Evolutionary conservation across 1,140 invertebrate genomes (phyloP), one percentile per base, ranked within the genome.

Genomic region (Planococcus citri): DNA sequence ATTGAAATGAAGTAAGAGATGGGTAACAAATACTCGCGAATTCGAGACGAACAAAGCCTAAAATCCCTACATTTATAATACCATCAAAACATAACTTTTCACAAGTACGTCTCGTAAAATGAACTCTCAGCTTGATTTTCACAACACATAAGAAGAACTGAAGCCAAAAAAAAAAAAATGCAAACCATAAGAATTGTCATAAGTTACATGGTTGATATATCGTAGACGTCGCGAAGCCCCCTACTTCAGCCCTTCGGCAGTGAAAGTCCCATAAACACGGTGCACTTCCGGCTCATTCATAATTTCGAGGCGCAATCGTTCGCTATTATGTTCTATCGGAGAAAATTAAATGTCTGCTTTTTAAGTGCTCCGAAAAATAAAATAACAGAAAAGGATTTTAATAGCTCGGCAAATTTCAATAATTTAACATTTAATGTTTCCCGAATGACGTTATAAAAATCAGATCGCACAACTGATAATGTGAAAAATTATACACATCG

Each of bases 391-490:
- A 64, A 64, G 17, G 10, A 64, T 27, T 64, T 64, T 64, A 64
- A 64, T 64, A 27, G 60, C 25, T 64, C 60, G 9, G 20, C 60
- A 64, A 64, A 64, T 64, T 64, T 64, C 60, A 64, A 64, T 64
- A 64, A 64, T 64, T 64, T 64, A 64, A 64, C 60, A 64, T 64
- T 64, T 64, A 51, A 64, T 64, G 60, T 64, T 64, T 64, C 25
- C 60, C 60, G 60, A 64, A 64, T 64, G 22, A 64, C 60, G 60
- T 64, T 64, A 27, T 64, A 64, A 64, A 64, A 64, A 64, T 64
- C 60, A 64, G 60, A 64, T 64, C 60, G 60, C 22, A 64, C 60
- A 27, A 64, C 22, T 64, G 60, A 64, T 64, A 64, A 64, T 64
- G 25, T 14, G 25, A 64, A 64, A 64, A 25, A 25, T 25, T 64